These are phyloP conservation scores for Amphimedon queenslandica DNA, from an alignment of 37 sponge, comb jelly and placozoan genomes.

Conservation along the genomic window DNA sequence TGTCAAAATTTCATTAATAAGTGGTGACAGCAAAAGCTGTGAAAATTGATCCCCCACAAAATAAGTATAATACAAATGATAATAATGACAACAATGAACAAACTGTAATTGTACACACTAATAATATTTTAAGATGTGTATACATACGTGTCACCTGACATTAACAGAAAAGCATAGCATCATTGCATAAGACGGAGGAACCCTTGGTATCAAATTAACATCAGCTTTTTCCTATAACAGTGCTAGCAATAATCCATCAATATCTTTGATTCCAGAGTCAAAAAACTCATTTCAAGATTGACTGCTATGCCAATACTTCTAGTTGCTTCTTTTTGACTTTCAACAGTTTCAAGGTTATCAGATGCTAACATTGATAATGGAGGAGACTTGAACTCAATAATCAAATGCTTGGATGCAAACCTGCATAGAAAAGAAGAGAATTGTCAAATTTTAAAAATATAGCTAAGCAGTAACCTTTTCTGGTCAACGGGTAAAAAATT, in stretches of 20 bases:
- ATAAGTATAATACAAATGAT: too few species aligned
- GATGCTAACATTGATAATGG: not conserved
- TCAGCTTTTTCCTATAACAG: not conserved
- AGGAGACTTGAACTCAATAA: slow-evolving; percentile 4
- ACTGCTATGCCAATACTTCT: not conserved
- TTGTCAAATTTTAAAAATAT: not conserved
- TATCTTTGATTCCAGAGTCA: not conserved
- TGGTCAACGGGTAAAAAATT: not conserved
- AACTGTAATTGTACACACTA: too few species aligned
- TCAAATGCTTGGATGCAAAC: slow-evolving; percentile 2
- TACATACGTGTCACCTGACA: too few species aligned
- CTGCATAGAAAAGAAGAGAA: not conserved
- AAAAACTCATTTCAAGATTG: not conserved
- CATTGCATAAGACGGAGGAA: not conserved
- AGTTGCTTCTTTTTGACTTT: not conserved
- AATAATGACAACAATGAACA: too few species aligned
- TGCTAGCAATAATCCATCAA: not conserved
- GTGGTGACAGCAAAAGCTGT: too few species aligned
- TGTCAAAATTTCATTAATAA: too few species aligned
- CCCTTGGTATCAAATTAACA: not conserved
- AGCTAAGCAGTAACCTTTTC: not conserved
- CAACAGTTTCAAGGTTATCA: not conserved
- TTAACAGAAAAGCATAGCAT: slow-evolving; percentile 9
- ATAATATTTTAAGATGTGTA: too few species aligned
- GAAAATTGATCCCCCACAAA: too few species aligned